Percentiles rank a stretch among this genome's conserved stretches.
phyloP scores from a whole-genome alignment of 1,140 invertebrate species.

The Caenorhabditis remanei region DNA sequence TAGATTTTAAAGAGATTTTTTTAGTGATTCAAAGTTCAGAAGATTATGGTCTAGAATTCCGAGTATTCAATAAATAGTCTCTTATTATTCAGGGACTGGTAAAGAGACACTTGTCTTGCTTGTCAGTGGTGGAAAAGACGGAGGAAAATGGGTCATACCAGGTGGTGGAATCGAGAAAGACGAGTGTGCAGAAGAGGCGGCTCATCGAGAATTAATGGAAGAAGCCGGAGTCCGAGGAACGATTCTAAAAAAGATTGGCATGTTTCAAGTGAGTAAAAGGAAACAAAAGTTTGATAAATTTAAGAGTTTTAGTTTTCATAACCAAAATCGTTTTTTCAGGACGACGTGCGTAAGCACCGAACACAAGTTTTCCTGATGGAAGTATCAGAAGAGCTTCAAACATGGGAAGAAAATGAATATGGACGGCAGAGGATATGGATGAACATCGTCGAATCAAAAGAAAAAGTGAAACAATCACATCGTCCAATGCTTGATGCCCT shows the following conservation, averaged over 20 bases:
- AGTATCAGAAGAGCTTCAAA: constrained; percentile 51
- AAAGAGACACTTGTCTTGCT: constrained; percentile 46
- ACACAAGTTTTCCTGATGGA: constrained; percentile 60
- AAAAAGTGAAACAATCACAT: constrained; percentile 32
- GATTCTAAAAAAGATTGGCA: constrained; percentile 32
- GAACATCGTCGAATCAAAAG: background rate
- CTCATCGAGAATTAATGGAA: constrained; percentile 58
- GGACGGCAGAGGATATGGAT: constrained; percentile 40
- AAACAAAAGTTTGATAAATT: too few relatives aligned
- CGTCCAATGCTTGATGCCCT: constrained; percentile 38
- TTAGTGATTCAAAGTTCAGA: background rate
- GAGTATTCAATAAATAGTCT: too few relatives aligned
- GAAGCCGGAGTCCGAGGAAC: constrained; percentile 59
- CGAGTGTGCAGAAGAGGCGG: constrained; percentile 60
- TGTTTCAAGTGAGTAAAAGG: constrained; percentile 55
- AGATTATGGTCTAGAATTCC: background rate
- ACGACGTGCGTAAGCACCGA: constrained; percentile 58
- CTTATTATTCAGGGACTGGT: constrained; percentile 54
- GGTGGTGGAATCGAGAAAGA: constrained; percentile 64
- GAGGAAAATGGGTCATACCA: constrained; percentile 60
- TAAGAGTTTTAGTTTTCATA: too few relatives aligned
- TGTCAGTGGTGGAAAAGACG: constrained; percentile 60
- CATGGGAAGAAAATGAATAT: constrained; percentile 60
- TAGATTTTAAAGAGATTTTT: background rate
- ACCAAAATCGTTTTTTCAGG: constrained; percentile 31